phyloP scores from a whole-genome alignment of 2,113 vertebrate species.

The Corythornis cristatus region DNA sequence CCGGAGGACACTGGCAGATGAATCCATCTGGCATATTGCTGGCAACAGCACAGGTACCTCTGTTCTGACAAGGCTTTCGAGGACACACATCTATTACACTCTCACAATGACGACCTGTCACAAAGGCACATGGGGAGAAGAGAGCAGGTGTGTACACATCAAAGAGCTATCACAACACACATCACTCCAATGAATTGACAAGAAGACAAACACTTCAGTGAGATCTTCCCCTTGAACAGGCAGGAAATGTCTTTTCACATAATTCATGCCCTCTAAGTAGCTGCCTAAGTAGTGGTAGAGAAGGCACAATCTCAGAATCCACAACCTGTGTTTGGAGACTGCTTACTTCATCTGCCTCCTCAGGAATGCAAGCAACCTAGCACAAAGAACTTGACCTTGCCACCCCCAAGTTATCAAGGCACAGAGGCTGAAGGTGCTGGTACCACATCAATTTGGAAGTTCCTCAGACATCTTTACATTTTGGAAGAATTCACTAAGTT shows the following conservation, averaged over 20 bases:
- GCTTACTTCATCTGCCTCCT: background rate
- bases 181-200: background rate
- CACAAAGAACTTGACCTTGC: background rate
- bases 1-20: constrained; percentile 84
- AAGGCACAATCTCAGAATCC: background rate
- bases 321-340: background rate
- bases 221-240: background rate
- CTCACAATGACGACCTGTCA: constrained; percentile 89
- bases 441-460: background rate
- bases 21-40: constrained; percentile 87
- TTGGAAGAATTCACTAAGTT: background rate
- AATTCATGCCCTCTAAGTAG: background rate
- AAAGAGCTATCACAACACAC: background rate
- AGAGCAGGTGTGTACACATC: background rate
- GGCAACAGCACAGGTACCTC: constrained; percentile 86
- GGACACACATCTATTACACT: constrained; percentile 88
- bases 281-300: background rate
- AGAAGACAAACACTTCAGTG: rapidly evolving
- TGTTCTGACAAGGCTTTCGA: constrained; percentile 85
- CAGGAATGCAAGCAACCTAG: rapidly evolving
- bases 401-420: background rate
- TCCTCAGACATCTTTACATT: background rate
- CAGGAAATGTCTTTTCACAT: background rate
- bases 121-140: background rate
- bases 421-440: background rate